phyloP scores from a whole-genome alignment of 2,113 vertebrate genomes.

The Prietella phreatophila region DNA sequence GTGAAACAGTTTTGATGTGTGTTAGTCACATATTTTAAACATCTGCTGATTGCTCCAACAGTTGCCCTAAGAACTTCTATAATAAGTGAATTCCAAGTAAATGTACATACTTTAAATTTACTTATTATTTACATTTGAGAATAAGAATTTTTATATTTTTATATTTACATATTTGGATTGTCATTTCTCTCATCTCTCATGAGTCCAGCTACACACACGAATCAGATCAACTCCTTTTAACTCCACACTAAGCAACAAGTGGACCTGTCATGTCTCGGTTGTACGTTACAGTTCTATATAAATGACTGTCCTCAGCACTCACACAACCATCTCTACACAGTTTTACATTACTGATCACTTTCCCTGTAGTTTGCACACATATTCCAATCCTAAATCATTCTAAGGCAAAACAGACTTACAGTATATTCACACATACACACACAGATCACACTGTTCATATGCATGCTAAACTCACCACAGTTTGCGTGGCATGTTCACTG shows the following conservation, averaged over 20 bases:
- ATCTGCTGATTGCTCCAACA: background rate
- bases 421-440: background rate
- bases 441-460: background rate
- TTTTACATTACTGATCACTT: background rate
- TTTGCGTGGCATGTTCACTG: conserved; percentile 49
- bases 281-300: background rate
- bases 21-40: background rate
- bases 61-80: background rate
- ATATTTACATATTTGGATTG: too few species aligned
- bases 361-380: background rate
- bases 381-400: background rate
- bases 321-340: background rate
- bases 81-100: background rate
- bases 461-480: conserved; percentile 39
- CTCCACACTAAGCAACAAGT: background rate
- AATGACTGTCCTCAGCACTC: background rate
- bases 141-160: too few species aligned
- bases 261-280: background rate
- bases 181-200: background rate
- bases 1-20: background rate
- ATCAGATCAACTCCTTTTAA: background rate
- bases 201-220: conserved; percentile 1
- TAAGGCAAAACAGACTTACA: background rate
- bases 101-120: background rate
- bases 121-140: too few species aligned